These are phyloP conservation scores for Drosophila pseudoananassae DNA, from an alignment of 1,140 invertebrate genomes.

Conservation along the genomic window DNA sequence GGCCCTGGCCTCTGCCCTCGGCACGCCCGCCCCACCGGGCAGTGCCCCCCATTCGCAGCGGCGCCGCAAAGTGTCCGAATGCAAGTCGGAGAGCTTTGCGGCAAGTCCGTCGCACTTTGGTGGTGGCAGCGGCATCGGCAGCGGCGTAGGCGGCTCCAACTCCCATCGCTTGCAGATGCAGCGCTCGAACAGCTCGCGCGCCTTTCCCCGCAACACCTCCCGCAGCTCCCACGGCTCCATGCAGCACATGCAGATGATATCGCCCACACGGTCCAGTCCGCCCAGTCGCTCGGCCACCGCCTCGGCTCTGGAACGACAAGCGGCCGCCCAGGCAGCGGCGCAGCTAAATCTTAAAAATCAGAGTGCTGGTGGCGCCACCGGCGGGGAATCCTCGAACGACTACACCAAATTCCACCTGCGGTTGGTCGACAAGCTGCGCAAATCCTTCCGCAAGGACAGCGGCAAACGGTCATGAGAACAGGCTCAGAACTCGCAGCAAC, in stretches of 20 bases:
- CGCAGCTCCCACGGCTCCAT: slow-evolving; percentile 86
- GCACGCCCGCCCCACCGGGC: slow-evolving; percentile 37
- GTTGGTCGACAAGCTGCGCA: slow-evolving; percentile 92
- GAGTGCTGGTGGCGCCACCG: slow-evolving; percentile 86
- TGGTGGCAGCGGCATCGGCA: slow-evolving; percentile 85
- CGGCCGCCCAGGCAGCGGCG: slow-evolving; percentile 84
- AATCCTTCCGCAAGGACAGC: slow-evolving; percentile 89
- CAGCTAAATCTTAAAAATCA: slow-evolving; percentile 82
- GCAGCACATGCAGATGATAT: slow-evolving; percentile 88
- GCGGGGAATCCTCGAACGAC: slow-evolving; percentile 84
- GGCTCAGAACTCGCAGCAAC: slow-evolving; percentile 20
- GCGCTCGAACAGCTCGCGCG: slow-evolving; percentile 68
- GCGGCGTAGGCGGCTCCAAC: slow-evolving; percentile 87
- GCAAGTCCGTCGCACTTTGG: slow-evolving; percentile 88
- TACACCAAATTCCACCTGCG: slow-evolving; percentile 93
- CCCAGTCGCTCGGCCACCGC: slow-evolving; percentile 64
- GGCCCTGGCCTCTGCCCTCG: slow-evolving; percentile 79
- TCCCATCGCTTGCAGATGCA: slow-evolving; percentile 85
- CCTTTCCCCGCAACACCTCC: slow-evolving; percentile 86
- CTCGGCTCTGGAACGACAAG: slow-evolving; percentile 79
- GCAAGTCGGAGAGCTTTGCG: slow-evolving; percentile 90
- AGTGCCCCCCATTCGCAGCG: slow-evolving; percentile 78
- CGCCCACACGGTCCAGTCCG: slow-evolving; percentile 85
- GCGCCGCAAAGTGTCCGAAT: slow-evolving; percentile 91
- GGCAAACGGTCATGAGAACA: slow-evolving; percentile 84